phyloP scores from a whole-genome alignment of 2,113 vertebrate species.

The Brienomyrus brachyistius region DNA sequence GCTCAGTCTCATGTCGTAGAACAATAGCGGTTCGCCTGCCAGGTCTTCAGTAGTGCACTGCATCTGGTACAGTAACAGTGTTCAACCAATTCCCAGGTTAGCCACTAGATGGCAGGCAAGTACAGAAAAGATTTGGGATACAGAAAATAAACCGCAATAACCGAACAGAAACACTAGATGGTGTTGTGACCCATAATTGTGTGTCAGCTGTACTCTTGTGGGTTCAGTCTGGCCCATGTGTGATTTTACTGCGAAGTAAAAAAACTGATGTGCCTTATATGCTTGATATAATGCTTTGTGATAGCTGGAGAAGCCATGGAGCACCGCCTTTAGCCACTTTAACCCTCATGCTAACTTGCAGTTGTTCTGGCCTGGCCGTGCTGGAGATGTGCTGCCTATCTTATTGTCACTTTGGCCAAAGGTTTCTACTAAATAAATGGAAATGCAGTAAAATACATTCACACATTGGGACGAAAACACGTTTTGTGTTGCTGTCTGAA shows the following conservation, averaged over 20 bases:
- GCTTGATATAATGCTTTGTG: not conserved
- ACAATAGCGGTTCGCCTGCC: not conserved
- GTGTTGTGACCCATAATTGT: not conserved
- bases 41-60: not conserved
- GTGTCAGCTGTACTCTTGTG: not conserved
- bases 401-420: too few species aligned
- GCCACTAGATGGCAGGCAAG: slow-evolving; percentile 7
- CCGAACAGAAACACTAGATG: not conserved
- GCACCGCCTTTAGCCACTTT: too few species aligned
- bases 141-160: not conserved
- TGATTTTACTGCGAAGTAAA: not conserved
- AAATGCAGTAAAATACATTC: too few species aligned
- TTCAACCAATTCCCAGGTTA: not conserved
- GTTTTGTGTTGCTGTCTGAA: too few species aligned
- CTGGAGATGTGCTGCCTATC: too few species aligned
- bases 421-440: too few species aligned
- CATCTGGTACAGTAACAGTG: not conserved
- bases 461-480: too few species aligned
- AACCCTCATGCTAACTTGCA: too few species aligned
- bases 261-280: not conserved
- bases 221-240: not conserved
- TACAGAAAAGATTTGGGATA: not conserved
- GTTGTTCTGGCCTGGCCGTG: too few species aligned
- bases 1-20: not conserved
- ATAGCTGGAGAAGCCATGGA: not conserved